Evolutionary conservation across 2,113 vertebrate genomes (phyloP).

Genomic region (Triplophysa dalaica): DNA sequence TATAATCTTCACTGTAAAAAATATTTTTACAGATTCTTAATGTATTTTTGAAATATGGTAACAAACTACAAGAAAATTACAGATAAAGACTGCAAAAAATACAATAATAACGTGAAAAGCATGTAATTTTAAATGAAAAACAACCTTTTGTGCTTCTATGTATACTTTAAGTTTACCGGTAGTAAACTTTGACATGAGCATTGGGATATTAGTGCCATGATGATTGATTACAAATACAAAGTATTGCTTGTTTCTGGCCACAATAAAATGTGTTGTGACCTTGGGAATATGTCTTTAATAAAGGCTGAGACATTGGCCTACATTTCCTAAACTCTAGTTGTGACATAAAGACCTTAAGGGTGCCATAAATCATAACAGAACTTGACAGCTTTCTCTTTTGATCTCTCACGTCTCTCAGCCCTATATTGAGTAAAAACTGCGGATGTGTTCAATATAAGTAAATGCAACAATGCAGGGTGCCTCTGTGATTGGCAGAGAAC

Average conservation of each 20-base stretch:
- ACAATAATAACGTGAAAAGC: too few relatives aligned
- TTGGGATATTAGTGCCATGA: neutral
- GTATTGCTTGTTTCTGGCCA: too few relatives aligned
- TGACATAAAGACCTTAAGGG: slow-evolving; percentile 23
- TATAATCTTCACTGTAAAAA: too few relatives aligned
- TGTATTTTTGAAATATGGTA: too few relatives aligned
- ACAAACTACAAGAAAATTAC: too few relatives aligned
- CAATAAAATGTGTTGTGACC: neutral
- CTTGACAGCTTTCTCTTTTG: neutral
- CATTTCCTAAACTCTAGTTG: slow-evolving; percentile 5
- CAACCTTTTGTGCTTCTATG: too few relatives aligned
- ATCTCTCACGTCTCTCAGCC: neutral
- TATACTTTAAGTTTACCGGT: too few relatives aligned
- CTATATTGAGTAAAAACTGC: neutral
- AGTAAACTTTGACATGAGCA: neutral
- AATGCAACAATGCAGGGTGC: neutral
- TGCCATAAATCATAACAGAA: slow-evolving; percentile 15
- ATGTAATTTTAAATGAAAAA: too few relatives aligned
- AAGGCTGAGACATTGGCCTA: slow-evolving; percentile 7
- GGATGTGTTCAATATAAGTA: neutral
- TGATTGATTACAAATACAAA: too few relatives aligned
- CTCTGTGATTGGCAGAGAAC: neutral
- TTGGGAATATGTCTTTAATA: neutral
- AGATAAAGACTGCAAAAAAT: too few relatives aligned
- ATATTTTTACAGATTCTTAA: too few relatives aligned